A percentile compares a stretch with the other conserved stretches of the same genome.
Evolutionary conservation across 2,888 invertebrate genomes (phyloP).

Genomic region (Anorthoa munda): DNA sequence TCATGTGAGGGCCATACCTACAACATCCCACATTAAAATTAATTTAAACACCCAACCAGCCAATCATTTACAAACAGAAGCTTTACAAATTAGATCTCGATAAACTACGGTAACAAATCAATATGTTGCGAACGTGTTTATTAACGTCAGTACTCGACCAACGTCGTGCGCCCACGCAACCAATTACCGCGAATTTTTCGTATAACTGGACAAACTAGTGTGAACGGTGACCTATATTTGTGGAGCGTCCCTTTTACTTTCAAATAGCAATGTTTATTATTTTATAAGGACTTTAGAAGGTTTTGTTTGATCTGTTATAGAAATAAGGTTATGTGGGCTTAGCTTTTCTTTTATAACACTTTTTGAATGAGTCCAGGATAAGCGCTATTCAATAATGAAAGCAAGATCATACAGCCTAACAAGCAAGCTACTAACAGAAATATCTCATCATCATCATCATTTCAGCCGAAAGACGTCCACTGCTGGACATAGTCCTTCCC

Average conservation of each 20-base stretch:
- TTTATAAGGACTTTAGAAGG: constrained; percentile 19
- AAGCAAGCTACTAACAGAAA: too few relatives aligned
- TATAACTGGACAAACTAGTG: constrained; percentile 55
- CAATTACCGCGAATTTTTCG: constrained; percentile 69
- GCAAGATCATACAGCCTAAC: neutral
- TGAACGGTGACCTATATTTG: constrained; percentile 55
- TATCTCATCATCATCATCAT: too few relatives aligned
- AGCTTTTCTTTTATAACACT: neutral
- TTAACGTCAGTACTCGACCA: constrained; percentile 62
- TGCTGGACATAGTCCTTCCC: too few relatives aligned
- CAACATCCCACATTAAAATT: neutral
- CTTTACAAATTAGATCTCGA: constrained; percentile 59
- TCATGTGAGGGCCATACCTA: neutral
- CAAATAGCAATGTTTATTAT: constrained; percentile 45
- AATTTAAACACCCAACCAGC: constrained; percentile 13
- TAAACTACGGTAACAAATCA: constrained; percentile 64
- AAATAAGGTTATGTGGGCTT: neutral
- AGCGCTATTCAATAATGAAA: neutral
- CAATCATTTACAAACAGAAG: constrained; percentile 36
- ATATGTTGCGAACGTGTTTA: constrained; percentile 66
- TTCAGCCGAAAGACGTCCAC: too few relatives aligned
- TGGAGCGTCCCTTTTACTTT: constrained; percentile 63
- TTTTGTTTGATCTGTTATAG: neutral
- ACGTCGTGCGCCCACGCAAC: constrained; percentile 67
- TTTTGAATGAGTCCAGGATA: too few relatives aligned